Conservation (phyloP, 2,797 vertebrate species). For the Microcaecilia unicolor region DNA sequence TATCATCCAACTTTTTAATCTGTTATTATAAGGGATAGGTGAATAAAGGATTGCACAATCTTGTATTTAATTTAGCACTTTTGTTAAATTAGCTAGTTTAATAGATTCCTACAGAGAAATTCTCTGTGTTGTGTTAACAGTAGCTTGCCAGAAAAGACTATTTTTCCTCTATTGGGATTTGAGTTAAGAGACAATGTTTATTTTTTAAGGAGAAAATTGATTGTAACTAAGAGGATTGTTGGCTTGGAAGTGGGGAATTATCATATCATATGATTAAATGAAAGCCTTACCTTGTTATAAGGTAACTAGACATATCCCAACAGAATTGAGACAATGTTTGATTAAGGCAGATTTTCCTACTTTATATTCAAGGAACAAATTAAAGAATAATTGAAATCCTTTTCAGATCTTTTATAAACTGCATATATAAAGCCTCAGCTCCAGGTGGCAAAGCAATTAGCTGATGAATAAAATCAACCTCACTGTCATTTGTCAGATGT, state of each 20-base stretch:
- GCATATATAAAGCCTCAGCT: slow-evolving; percentile 85
- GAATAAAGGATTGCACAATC: slow-evolving; percentile 11
- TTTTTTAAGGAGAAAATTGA: slow-evolving; percentile 80
- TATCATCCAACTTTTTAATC: slow-evolving; percentile 21
- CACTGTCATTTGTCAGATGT: slow-evolving; percentile 80
- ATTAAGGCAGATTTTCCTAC: slow-evolving; percentile 89
- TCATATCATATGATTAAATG: slow-evolving; percentile 83
- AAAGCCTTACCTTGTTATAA: slow-evolving; percentile 89
- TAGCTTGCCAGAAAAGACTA: slow-evolving; percentile 49
- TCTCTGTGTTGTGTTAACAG: slow-evolving; percentile 45
- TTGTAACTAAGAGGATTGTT: slow-evolving; percentile 90
- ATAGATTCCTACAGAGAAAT: slow-evolving; percentile 56
- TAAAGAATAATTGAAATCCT: slow-evolving; percentile 84
- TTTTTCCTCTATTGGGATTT: slow-evolving; percentile 57
- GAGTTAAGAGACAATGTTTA: slow-evolving; percentile 63
- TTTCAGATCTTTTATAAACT: slow-evolving; percentile 78
- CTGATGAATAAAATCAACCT: slow-evolving; percentile 93
- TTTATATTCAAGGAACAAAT: slow-evolving; percentile 93
- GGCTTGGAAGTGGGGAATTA: slow-evolving; percentile 71
- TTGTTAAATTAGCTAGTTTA: slow-evolving; percentile 45
- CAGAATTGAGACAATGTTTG: slow-evolving; percentile 82
- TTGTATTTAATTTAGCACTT: slow-evolving; percentile 38
- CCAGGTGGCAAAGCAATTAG: slow-evolving; percentile 95
- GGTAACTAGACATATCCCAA: slow-evolving; percentile 88
- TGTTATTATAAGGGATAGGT: slow-evolving; percentile 25